Base-by-base conservation (phyloP, 2,797 vertebrate genomes). In the Epinephelus malabaricus region DNA sequence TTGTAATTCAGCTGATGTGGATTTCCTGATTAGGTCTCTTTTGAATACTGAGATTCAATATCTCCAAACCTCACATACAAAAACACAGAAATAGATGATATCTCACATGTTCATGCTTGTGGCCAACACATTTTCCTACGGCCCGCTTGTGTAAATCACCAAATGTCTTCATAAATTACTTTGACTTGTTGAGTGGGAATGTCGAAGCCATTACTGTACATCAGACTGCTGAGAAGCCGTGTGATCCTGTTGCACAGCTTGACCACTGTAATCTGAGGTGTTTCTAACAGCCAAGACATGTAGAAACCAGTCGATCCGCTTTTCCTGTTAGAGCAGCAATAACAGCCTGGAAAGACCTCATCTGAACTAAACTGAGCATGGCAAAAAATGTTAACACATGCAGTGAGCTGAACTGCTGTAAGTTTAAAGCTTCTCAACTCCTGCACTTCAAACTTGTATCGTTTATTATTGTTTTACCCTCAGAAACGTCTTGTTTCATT, bases 231-330 rank as follows among this genome's bases (percentile, higher is more conserved):
- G 51, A 61, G 23, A 62, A 67, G 12, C 30, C 0, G 2, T n/a
- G 18, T 59, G 58, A 58, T 63, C 47, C 34, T 55, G 64, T 73
- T 75, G 50, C 65, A 69, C 5, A 68, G 73, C 58, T 85, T 84
- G 64, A 78, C 71, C 71, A 69, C 46, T 69, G 82, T 47, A 86
- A 85, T 56, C 63, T 38, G 76, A 89, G 73, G 81, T n/a, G 58
- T 66, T 59, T 82, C 13, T 56, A 67, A 73, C 68, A 83, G 74
- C 55, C 74, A 30, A 62, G 56, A 70, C 59, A 25, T 13, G 50
- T 18, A 73, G 43, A 77, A 89, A 89, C 65, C 79, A 83, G 81
- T 78, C 43, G 8, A 38, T 72, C 79, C 50, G 73, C 84, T 84
- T 83, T 72, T 63, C 34, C 25, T 78, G 69, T 79, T 55, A 27